Conservation (phyloP, 2,888 invertebrate species). For the Lomographa bimaculata region DNA sequence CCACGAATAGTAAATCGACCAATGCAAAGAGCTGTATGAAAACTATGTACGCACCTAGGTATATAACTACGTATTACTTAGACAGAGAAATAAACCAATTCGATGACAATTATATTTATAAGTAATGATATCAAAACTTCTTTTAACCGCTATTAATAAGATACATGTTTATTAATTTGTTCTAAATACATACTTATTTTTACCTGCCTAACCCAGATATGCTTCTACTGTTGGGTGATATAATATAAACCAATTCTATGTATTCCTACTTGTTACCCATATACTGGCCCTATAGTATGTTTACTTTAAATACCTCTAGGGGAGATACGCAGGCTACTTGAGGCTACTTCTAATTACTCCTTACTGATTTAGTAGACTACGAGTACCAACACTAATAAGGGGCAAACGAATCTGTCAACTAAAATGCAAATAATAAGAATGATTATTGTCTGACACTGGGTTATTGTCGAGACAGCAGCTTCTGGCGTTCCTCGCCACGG, state of each 20-base stretch:
- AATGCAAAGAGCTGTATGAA: neutral
- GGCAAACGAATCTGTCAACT: conserved; percentile 57
- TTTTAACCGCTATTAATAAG: neutral
- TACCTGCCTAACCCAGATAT: conserved; percentile 10
- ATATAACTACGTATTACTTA: too few species aligned
- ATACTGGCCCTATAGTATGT: conserved; percentile 12
- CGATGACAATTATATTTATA: conserved; percentile 1
- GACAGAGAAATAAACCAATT: too few species aligned
- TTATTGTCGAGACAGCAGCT: conserved; percentile 84
- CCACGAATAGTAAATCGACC: neutral
- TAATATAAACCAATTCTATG: neutral
- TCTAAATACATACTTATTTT: too few species aligned
- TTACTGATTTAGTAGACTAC: conserved; percentile 9
- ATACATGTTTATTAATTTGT: neutral
- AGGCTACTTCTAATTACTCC: conserved; percentile 4
- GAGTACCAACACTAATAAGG: conserved; percentile 33
- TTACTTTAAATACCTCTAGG: conserved; percentile 9
- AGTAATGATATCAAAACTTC: neutral
- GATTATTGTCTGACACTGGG: conserved; percentile 83
- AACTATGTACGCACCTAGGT: too few species aligned
- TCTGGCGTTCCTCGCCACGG: conserved; percentile 56
- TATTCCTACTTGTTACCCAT: neutral
- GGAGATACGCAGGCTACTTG: conserved; percentile 17
- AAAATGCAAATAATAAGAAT: conserved; percentile 73
- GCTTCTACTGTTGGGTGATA: conserved; percentile 4